Base-by-base conservation (phyloP, 2,113 vertebrate species). In the Spea multiplicata region DNA sequence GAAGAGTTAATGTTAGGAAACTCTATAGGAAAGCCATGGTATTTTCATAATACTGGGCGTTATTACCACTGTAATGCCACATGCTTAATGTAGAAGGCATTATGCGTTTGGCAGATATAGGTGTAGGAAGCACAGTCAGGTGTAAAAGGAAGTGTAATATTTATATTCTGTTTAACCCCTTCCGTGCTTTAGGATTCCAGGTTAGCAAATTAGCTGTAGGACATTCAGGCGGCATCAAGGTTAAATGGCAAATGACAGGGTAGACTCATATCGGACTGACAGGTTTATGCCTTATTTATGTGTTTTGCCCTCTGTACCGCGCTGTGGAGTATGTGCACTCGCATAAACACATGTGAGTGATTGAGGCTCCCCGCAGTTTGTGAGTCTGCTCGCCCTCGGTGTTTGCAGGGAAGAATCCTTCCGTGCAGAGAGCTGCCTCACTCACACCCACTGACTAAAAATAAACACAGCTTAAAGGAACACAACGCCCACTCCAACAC, bases 401-500 rank as follows among this genome's bases (percentile, higher is more conserved):
- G 70, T 80, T 73, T 80, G 77, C 62, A 55, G 70, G 73, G 77
- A 66, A 50, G 66, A 80, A 73, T 73, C 77, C 77, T 80, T 73
- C 76, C 62, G 50, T 73, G 70, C 50, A 48, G 70, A 17, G 45
- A 74, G 77, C 49, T 46, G 47, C 50, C 49, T 53, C 76, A 10
- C 49, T 16, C 14, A 70, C 50, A 72, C 77, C 73, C 77, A 80
- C 77, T 67, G 52, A n/a, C 77, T 73, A 67, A 80, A 73, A 73
- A 66, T 73, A 80, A 80, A 80, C 62, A 73, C 3, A 44, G 71
- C 59, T 67, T 73, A 80, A 80, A 70, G 62, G 57, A 70, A 49
- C 55, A 2, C 7, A 52, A 64, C 77, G 13, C 76, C 70, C 16
- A 66, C 77, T 80, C 44, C 10, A 17, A 7, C 44, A 66, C 69